These are phyloP conservation scores for Diplazon laetatorius DNA, from an alignment of 2,888 invertebrate species.

Conservation along the genomic window DNA sequence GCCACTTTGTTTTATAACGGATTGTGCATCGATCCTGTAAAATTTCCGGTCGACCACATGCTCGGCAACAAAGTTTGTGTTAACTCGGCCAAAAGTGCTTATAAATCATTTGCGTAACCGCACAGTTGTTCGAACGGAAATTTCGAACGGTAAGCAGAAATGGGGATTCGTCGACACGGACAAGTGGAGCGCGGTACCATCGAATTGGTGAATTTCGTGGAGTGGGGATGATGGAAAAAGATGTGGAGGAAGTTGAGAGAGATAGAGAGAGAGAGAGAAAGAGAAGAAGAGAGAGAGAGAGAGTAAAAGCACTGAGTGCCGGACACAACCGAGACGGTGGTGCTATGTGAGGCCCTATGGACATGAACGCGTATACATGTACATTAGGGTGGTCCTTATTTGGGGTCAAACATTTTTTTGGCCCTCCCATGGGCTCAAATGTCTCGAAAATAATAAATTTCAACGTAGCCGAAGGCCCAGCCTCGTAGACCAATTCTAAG, in stretches of 20 bases:
- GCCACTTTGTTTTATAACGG: neutral
- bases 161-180: conserved; percentile 49
- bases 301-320: conserved; percentile 30
- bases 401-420: too few species aligned
- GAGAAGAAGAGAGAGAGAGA: conserved; percentile 32
- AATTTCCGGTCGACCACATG: conserved; percentile 23
- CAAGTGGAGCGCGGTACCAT: conserved; percentile 48
- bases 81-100: conserved; percentile 39
- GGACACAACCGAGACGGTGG: conserved; percentile 21
- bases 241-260: too few species aligned
- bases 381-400: too few species aligned
- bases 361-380: too few species aligned
- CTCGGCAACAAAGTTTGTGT: conserved; percentile 56
- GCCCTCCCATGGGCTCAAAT: too few species aligned
- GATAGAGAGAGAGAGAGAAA: conserved; percentile 12
- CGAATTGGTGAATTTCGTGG: conserved; percentile 55
- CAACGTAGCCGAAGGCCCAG: too few species aligned
- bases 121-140: conserved; percentile 34
- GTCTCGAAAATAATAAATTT: too few species aligned
- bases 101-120: conserved; percentile 54
- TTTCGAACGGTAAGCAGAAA: too few species aligned
- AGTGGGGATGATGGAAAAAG: conserved; percentile 21
- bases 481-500: too few species aligned
- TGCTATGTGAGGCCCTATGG: conserved; percentile 13
- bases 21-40: neutral